phyloP scores from a whole-genome alignment of 1,140 invertebrate species.

The Maniola jurtina region DNA sequence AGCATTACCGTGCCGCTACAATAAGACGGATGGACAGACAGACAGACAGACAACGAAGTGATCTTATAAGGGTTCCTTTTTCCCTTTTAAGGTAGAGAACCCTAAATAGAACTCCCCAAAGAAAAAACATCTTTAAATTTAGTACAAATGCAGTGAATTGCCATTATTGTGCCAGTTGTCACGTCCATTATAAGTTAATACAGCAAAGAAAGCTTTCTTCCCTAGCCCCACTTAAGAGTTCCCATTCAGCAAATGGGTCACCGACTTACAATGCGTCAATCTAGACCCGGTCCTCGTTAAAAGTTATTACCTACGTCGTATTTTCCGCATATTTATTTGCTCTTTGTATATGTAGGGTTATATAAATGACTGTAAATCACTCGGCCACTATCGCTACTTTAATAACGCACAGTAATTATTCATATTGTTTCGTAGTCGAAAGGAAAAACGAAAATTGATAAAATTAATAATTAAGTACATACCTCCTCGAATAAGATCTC shows the following conservation, averaged over 20 bases:
- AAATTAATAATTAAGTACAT: too few species aligned
- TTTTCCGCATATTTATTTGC: slow-evolving; percentile 2
- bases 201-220: slow-evolving; percentile 11
- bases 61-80: too few species aligned
- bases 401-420: too few species aligned
- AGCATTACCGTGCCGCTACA: too few species aligned
- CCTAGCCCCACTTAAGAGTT: slow-evolving; percentile 1
- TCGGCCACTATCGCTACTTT: too few species aligned
- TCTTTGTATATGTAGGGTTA: background rate
- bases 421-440: too few species aligned
- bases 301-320: slow-evolving; percentile 1
- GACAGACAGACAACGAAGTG: too few species aligned
- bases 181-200: slow-evolving; percentile 6
- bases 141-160: background rate
- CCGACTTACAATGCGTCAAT: slow-evolving; percentile 5
- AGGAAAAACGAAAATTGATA: too few species aligned
- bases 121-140: background rate
- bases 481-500: too few species aligned
- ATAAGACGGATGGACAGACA: too few species aligned
- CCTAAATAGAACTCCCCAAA: background rate
- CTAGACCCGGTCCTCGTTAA: slow-evolving; percentile 6
- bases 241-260: slow-evolving; percentile 8
- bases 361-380: too few species aligned
- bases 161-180: background rate
- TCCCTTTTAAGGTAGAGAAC: too few species aligned